A percentile compares a stretch with the other conserved stretches of the same genome.
Conservation (phyloP, 92 coral and sea anemone genomes). For the Phenganax stokvisi region DNA sequence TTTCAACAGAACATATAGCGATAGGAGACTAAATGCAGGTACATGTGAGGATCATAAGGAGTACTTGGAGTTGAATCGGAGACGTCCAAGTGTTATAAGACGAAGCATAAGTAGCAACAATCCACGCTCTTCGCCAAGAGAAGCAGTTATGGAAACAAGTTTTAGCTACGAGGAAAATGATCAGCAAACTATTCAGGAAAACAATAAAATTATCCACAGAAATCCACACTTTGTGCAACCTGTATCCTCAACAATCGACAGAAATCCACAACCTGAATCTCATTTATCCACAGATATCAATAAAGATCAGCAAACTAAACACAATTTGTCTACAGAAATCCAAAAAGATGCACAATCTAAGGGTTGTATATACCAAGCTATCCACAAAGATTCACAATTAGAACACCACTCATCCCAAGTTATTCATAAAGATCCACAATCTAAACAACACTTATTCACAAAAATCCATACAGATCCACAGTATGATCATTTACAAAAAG, state of each 20-base stretch:
- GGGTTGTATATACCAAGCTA: not conserved
- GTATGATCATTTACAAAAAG: too few relatives aligned
- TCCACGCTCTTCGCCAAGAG: slow-evolving; percentile 12
- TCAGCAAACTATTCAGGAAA: not conserved
- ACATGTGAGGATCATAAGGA: not conserved
- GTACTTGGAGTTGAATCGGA: slow-evolving; percentile 8
- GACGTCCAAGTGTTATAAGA: slow-evolving; percentile 29
- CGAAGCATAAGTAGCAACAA: not conserved
- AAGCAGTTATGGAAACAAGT: slow-evolving; percentile 28
- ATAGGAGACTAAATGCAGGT: not conserved
- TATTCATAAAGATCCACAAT: not conserved
- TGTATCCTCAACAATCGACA: not conserved
- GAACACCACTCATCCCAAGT: not conserved
- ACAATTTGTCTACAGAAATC: not conserved
- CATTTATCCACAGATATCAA: not conserved
- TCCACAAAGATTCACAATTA: not conserved
- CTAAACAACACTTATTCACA: not conserved
- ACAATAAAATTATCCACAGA: not conserved
- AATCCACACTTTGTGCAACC: not conserved
- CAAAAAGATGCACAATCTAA: not conserved
- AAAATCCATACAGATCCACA: not conserved
- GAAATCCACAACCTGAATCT: not conserved
- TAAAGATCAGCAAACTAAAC: not conserved
- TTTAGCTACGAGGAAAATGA: not conserved
- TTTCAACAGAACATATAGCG: not conserved